Base-by-base conservation (phyloP, 2,888 invertebrate species). In the Drosophila infuscata region DNA sequence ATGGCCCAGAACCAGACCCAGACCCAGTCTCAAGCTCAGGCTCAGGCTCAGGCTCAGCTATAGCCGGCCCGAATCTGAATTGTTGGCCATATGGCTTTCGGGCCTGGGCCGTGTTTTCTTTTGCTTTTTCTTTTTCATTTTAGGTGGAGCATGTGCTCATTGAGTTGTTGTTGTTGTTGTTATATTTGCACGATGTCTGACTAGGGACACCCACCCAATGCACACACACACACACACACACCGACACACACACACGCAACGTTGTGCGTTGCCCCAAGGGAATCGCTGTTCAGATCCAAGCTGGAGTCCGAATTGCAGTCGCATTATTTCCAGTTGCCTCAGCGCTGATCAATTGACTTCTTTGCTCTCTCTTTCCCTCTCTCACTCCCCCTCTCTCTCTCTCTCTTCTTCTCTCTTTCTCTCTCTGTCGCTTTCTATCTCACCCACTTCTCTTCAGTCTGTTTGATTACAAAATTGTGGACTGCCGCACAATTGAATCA, bases 61-160 rank as follows among this genome's bases (percentile, higher is more conserved):
- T 20, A 46, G 36, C 56, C 51, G 48, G 58, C 53, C 56, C 48
- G 54, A 52, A 70, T 61, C 76, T 62, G 58, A 74, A 70, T 54
- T 60, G 70, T 63, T 75, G 52, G 69, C 70, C 85, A 85, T 82
- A 70, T 82, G 85, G 74, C 79, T 83, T 68, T 58, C 64, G 81
- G 80, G 68, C 62, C 53, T 51, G 48, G 66, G 70, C 62, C 58
- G 58, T 66, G 79, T 74, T 62, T 61, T 54, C 6, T 29, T 54
- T 17, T 30, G 15, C 25, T 12, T 46, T 33, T 32, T 20, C 17
- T 29, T 29, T 56, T 49, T 20, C 53, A 46, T 69, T 79, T 72
- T 76, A 83, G 72, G 74, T 86, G 71, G 68, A 68, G 79, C 75
- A 68, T 73, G 81, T 76, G 82, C 83, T 82, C 84, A 82, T 88